These are phyloP conservation scores for Gorsachius magnificus DNA, from an alignment of 2,797 vertebrate genomes.

Conservation along the genomic window DNA sequence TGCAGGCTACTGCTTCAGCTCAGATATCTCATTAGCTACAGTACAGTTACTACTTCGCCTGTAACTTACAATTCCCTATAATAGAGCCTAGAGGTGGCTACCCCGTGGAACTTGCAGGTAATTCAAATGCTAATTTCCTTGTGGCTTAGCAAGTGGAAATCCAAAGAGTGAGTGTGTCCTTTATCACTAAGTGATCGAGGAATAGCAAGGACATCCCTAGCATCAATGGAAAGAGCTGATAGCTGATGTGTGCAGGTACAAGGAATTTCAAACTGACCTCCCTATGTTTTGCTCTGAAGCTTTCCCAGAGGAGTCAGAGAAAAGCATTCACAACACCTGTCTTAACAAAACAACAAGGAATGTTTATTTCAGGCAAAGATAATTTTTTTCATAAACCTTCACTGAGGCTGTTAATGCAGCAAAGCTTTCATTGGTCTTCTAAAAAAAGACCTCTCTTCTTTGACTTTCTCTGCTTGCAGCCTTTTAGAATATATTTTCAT, in stretches of 20 bases:
- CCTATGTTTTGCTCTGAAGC: neutral
- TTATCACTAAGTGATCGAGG: neutral
- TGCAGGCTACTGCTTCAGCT: slow-evolving; percentile 31
- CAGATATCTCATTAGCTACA: neutral
- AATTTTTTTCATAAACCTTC: neutral
- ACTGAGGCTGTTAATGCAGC: neutral
- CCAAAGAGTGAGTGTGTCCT: neutral
- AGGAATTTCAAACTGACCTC: neutral
- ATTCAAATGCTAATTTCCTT: neutral
- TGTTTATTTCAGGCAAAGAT: neutral
- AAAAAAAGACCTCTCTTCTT: neutral
- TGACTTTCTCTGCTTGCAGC: neutral
- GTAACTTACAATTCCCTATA: neutral
- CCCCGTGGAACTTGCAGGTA: neutral
- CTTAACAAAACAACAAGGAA: neutral
- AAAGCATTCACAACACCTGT: neutral
- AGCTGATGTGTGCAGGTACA: neutral
- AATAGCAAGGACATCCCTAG: neutral
- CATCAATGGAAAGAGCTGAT: neutral
- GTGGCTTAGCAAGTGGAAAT: neutral
- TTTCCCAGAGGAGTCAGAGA: neutral
- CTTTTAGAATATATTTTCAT: neutral
- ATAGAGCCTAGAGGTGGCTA: neutral
- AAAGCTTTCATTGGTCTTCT: neutral
- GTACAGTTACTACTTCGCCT: neutral